These are phyloP conservation scores for Drosophila monieri DNA, from an alignment of 2,888 invertebrate species.

Conservation along the genomic window DNA sequence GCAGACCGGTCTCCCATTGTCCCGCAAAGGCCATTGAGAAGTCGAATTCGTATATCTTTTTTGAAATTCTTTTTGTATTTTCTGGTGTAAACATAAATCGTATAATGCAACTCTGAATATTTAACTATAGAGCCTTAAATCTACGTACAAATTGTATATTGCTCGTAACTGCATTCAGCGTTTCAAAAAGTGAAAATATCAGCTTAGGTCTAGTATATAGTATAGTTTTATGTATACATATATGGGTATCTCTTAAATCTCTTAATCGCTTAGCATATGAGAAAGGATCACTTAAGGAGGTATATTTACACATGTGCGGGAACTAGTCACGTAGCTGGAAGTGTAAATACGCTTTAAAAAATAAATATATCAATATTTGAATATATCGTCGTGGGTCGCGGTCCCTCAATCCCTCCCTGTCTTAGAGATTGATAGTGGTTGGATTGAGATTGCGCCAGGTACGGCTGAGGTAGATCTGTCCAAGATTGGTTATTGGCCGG, in stretches of 20 bases:
- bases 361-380: conserved; percentile 77
- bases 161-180: conserved; percentile 61
- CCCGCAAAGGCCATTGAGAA: neutral
- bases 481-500: conserved; percentile 52
- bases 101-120: conserved; percentile 67
- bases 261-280: conserved; percentile 78
- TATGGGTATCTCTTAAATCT: conserved; percentile 58
- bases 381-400: conserved; percentile 56
- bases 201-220: conserved; percentile 32
- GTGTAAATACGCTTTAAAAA: conserved; percentile 76
- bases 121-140: conserved; percentile 53
- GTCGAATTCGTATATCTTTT: conserved; percentile 8
- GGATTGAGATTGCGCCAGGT: conserved; percentile 64
- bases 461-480: conserved; percentile 72
- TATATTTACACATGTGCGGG: conserved; percentile 77
- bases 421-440: conserved; percentile 25
- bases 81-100: conserved; percentile 68
- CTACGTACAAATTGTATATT: conserved; percentile 69
- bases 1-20: neutral
- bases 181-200: conserved; percentile 66
- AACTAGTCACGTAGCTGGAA: conserved; percentile 66
- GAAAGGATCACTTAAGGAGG: conserved; percentile 78
- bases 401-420: conserved; percentile 10
- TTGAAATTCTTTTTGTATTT: conserved; percentile 31
- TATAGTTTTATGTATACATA: conserved; percentile 18